Percentiles rank a stretch among this genome's conserved stretches.
These are phyloP conservation scores for Uria aalge DNA, from an alignment of 2,113 vertebrate species.

Conservation along the genomic window DNA sequence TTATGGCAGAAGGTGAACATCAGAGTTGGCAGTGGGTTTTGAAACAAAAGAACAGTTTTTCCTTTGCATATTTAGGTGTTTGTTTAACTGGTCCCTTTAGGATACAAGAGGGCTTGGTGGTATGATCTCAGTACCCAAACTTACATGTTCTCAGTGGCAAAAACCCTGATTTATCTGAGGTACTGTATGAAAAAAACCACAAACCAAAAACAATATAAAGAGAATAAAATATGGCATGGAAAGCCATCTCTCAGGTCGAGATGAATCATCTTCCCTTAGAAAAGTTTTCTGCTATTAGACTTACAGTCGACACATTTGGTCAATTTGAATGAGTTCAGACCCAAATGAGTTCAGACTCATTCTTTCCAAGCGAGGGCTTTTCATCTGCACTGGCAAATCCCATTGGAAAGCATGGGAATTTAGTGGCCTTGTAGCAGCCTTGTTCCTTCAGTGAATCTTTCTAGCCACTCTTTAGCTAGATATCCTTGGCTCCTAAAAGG, in stretches of 20 bases:
- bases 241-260: background rate
- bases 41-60: background rate
- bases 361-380: background rate
- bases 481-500: background rate
- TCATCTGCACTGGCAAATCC: background rate
- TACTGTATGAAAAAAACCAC: background rate
- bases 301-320: background rate
- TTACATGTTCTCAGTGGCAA: background rate
- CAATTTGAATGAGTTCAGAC: background rate
- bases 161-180: background rate
- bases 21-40: background rate
- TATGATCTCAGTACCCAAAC: background rate
- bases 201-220: background rate
- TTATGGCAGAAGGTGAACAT: background rate
- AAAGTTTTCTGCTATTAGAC: background rate
- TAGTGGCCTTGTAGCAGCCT: background rate
- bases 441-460: background rate
- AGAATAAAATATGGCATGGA: background rate
- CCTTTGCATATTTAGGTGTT: background rate
- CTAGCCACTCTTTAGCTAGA: background rate
- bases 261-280: background rate
- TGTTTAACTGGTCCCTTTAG: background rate
- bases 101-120: background rate
- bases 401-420: background rate
- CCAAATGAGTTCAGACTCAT: background rate